Percentiles rank a stretch among this genome's conserved stretches.
Evolutionary conservation across 2,113 vertebrate genomes (phyloP).

Genomic region (Ailurus styani): DNA sequence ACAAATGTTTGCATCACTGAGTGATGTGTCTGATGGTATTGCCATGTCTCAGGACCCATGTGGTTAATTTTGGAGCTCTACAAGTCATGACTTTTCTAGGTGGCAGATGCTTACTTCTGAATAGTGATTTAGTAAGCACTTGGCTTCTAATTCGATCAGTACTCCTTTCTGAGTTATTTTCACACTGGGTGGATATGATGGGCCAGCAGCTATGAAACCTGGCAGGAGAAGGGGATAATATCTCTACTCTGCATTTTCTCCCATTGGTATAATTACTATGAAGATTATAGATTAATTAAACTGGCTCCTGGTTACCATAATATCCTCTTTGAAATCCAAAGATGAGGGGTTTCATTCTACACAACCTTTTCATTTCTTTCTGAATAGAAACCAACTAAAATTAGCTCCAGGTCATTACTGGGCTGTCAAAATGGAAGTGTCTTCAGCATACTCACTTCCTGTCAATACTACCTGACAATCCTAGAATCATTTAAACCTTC

Average conservation of each 20-base stretch:
- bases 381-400: slow-evolving; percentile 60
- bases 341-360: slow-evolving; percentile 31
- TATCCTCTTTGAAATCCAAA: slow-evolving; percentile 40
- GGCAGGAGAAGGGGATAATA: background rate
- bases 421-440: slow-evolving; percentile 22
- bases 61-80: background rate
- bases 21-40: background rate
- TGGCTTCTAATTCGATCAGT: background rate
- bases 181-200: background rate
- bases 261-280: slow-evolving; percentile 38
- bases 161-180: slow-evolving; percentile 45
- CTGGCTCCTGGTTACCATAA: slow-evolving; percentile 28
- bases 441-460: background rate
- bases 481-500: slow-evolving; percentile 23
- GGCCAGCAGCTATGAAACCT: slow-evolving; percentile 9
- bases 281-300: slow-evolving; percentile 36
- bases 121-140: background rate
- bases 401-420: slow-evolving; percentile 44
- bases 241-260: background rate
- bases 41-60: background rate
- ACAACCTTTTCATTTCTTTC: slow-evolving; percentile 46
- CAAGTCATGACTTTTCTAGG: background rate
- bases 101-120: background rate
- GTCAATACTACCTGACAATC: slow-evolving; percentile 19
- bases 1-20: background rate